Evolutionary conservation across 2,113 vertebrate species (phyloP).

Genomic region (Apeltes quadracus): DNA sequence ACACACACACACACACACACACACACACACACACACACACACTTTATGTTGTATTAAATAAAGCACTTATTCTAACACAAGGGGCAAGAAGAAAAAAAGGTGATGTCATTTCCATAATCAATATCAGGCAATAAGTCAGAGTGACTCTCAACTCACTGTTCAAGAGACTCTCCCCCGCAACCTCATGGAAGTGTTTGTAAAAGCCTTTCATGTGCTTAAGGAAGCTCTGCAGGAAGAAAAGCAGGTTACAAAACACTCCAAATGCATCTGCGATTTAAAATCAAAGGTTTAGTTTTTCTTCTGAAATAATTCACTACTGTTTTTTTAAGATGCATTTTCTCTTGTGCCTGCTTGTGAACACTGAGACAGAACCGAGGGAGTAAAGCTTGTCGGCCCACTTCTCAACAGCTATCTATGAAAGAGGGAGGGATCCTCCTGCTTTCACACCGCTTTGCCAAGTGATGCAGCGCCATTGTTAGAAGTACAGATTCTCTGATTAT

Average conservation of each 20-base stretch:
- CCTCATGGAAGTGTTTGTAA: slow-evolving; percentile 81
- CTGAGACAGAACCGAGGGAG: too few species aligned
- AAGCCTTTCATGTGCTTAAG: slow-evolving; percentile 74
- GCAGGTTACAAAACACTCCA: background rate
- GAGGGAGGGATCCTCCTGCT: background rate
- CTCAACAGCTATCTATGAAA: too few species aligned
- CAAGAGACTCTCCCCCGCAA: slow-evolving; percentile 73
- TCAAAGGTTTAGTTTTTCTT: background rate
- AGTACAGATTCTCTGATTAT: background rate
- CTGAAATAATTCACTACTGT: background rate
- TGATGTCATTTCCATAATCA: slow-evolving; percentile 30
- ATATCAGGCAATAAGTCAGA: slow-evolving; percentile 31
- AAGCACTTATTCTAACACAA: slow-evolving; percentile 16
- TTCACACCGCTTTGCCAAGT: background rate
- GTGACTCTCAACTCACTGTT: slow-evolving; percentile 73
- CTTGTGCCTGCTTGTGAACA: too few species aligned
- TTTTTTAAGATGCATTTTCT: too few species aligned
- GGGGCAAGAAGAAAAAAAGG: slow-evolving; percentile 10
- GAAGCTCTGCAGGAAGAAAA: slow-evolving; percentile 59
- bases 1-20: background rate
- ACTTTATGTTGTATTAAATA: background rate
- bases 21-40: background rate
- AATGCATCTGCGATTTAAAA: background rate
- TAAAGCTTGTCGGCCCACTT: too few species aligned
- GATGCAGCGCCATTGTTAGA: background rate